phyloP scores from a whole-genome alignment of 35 echinoderm and acorn worm genomes.

The Stichopus chloronotus region DNA sequence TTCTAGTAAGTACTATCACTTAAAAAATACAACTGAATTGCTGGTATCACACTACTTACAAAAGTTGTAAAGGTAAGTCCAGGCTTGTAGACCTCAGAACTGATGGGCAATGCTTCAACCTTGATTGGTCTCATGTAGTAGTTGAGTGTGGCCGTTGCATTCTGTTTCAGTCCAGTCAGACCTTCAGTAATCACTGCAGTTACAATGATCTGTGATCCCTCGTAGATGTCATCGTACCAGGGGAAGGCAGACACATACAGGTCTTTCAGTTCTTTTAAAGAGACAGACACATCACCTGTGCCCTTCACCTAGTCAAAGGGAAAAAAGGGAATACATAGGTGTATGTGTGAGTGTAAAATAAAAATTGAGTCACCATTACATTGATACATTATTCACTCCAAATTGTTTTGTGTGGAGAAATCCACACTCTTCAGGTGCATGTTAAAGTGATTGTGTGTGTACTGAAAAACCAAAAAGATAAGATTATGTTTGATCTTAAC shows the following conservation, averaged over 20 bases:
- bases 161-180: slow-evolving; percentile 75
- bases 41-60: slow-evolving; percentile 61
- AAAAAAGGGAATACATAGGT: background rate
- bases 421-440: no score
- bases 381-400: no score
- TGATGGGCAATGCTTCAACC: slow-evolving; percentile 63
- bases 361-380: no score
- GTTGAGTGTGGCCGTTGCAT: background rate
- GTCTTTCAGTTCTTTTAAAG: slow-evolving; percentile 4
- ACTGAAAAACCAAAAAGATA: no score
- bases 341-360: background rate
- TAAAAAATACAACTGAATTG: no score
- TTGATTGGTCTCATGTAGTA: slow-evolving; percentile 70
- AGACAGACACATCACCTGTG: slow-evolving; percentile 31
- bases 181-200: slow-evolving; percentile 73
- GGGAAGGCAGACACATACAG: background rate
- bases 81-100: slow-evolving; percentile 71
- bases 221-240: background rate
- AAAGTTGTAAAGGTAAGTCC: slow-evolving; percentile 75
- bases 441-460: no score
- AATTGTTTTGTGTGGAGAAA: no score
- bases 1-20: no score
- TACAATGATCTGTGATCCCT: background rate
- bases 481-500: no score
- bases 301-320: slow-evolving; percentile 46